Base-by-base conservation (phyloP, 1,140 invertebrate species). In the Pogonomyrmex californicus region DNA sequence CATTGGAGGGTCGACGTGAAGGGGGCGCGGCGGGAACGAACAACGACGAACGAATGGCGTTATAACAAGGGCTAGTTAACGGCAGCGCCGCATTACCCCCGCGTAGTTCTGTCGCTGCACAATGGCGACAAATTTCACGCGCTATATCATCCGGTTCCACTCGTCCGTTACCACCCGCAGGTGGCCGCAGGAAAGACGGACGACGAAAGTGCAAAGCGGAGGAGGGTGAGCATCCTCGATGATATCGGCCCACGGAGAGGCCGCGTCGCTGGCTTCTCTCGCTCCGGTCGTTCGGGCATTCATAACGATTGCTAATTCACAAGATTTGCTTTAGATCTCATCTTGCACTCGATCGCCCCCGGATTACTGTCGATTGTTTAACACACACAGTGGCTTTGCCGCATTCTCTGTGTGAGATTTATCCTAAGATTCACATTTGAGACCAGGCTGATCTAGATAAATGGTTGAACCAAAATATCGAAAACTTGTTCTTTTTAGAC, bases 11-110 rank as follows among this genome's bases (percentile, higher is more conserved):
- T 73, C 63, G 86, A 47, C 63, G 38, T 7, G 62, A 75, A 47
- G 49, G 30, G 51, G 30, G 47, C n/a, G 76, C 66, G 79, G 58
- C 68, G 68, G 77, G 77, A 86, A 83, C 88, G 91, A 92, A 90
- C 92, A 93, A 93, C 92, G 92, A 93, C 91, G 92, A 93, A 92
- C 91, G 89, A 91, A 92, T 91, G 92, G 88, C 90, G 88, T 92
- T 93, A 92, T 94, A 93, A 95, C 94, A 95, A 95, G 94, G 92
- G 94, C 94, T 95, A 95, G 94, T 94, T 95, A 95, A 93, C 89
- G 89, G 87, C 87, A 91, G 83, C 87, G 90, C 88, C 88, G 93
- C 93, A 94, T 94, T 94, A 94, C 91, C 91, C 92, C 93, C 92
- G 92, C 91, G 91, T 92, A 92, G 92, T 94, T 93, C 92, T 93